Conservation (phyloP, 2,888 invertebrate species). For the Ophion obscuratus region DNA sequence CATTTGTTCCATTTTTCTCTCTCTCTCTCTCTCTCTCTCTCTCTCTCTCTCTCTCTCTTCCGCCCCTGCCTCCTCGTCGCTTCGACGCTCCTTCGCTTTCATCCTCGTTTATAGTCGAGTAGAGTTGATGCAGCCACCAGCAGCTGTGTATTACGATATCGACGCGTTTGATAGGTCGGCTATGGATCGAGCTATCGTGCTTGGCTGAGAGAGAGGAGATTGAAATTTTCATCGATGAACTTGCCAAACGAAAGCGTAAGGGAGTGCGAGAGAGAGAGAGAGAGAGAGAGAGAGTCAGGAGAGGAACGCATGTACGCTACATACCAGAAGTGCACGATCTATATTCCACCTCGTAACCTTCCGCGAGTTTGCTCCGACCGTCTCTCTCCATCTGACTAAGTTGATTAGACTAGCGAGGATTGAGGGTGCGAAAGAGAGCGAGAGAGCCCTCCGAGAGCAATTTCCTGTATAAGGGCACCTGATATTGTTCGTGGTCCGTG, state of each 20-base stretch:
- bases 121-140: conserved; percentile 34
- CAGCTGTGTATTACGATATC: conserved; percentile 41
- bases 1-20: conserved; percentile 55
- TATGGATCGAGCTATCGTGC: conserved; percentile 45
- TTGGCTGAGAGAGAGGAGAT: conserved; percentile 36
- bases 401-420: conserved; percentile 60
- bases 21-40: conserved; percentile 55
- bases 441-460: conserved; percentile 68
- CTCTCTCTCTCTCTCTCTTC: conserved; percentile 52
- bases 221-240: conserved; percentile 70
- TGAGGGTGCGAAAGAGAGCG: conserved; percentile 3
- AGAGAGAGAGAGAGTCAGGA: conserved; percentile 18
- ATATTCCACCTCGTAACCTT: conserved; percentile 39
- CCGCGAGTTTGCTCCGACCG: conserved; percentile 29
- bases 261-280: background rate
- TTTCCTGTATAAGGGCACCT: conserved; percentile 62
- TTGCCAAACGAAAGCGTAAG: conserved; percentile 75
- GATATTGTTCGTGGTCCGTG: conserved; percentile 69
- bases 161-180: conserved; percentile 48
- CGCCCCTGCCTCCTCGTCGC: background rate
- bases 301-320: conserved; percentile 40
- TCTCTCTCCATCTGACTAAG: conserved; percentile 47
- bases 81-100: conserved; percentile 7
- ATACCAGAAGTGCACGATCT: conserved; percentile 32
- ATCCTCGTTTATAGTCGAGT: conserved; percentile 49